Percentiles rank a stretch among this genome's conserved stretches.
These are phyloP conservation scores for Cheilosia scutellata DNA, from an alignment of 2,888 invertebrate species.

Conservation along the genomic window DNA sequence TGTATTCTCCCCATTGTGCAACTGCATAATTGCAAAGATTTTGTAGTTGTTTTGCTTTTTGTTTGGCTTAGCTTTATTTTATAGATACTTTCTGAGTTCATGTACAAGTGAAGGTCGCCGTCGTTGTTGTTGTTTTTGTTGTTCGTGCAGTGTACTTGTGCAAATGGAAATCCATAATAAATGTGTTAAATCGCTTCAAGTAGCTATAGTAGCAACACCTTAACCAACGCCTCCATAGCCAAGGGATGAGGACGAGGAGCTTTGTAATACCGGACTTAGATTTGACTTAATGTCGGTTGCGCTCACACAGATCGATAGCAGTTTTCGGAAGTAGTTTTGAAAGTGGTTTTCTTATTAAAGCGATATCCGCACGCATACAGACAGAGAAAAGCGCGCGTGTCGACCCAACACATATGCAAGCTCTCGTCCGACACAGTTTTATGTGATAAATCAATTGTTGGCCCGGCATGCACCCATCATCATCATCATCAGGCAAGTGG, in stretches of 20 bases:
- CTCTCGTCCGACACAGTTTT: constrained; percentile 1
- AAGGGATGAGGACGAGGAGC: not conserved
- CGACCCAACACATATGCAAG: constrained; percentile 14
- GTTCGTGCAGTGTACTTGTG: constrained; percentile 9
- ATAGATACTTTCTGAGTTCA: constrained; percentile 64
- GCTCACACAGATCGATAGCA: not conserved
- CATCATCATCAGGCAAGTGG: constrained; percentile 28
- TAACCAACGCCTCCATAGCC: constrained; percentile 12
- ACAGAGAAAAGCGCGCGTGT: constrained; percentile 44
- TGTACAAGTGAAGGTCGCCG: constrained; percentile 70
- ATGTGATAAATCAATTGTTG: constrained; percentile 65
- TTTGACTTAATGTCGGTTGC: constrained; percentile 13
- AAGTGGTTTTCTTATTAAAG: constrained; percentile 22
- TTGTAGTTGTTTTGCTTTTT: constrained; percentile 34
- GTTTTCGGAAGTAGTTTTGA: constrained; percentile 31
- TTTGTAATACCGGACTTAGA: constrained; percentile 6
- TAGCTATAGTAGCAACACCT: constrained; percentile 1
- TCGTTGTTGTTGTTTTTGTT: constrained; percentile 3
- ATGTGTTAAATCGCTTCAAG: constrained; percentile 35
- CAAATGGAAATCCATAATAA: constrained; percentile 24
- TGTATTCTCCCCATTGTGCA: constrained; percentile 42
- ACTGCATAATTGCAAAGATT: constrained; percentile 69
- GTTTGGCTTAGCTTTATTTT: constrained; percentile 25
- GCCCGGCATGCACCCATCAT: constrained; percentile 34
- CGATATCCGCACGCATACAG: constrained; percentile 15